Percentiles rank a stretch among this genome's conserved stretches.
phyloP scores from a whole-genome alignment of 2,888 invertebrate species.

The Oscheius sp. region DNA sequence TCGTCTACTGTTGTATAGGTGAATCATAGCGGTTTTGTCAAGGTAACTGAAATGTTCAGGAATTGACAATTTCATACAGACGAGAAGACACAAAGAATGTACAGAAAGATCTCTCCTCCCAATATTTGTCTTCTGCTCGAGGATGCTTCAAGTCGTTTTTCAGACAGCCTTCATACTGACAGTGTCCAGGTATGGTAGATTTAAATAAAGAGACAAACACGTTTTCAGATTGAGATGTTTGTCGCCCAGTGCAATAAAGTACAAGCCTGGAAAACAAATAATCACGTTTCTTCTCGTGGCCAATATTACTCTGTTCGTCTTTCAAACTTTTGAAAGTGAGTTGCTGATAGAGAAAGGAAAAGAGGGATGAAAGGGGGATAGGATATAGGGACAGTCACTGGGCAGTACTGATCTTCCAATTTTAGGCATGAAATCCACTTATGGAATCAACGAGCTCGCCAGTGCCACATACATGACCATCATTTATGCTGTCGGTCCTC shows the following conservation, averaged over 20 bases:
- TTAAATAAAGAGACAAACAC: background rate
- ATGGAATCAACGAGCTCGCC: conserved; percentile 51
- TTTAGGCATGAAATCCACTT: conserved; percentile 66
- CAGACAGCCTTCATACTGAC: conserved; percentile 71
- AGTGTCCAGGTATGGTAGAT: conserved; percentile 48
- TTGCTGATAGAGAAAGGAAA: background rate
- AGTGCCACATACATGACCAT: conserved; percentile 60
- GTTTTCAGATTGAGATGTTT: conserved; percentile 49
- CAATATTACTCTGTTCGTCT: conserved; percentile 67
- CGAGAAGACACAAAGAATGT: conserved; percentile 37
- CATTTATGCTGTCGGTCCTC: conserved; percentile 68
- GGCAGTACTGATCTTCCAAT: background rate
- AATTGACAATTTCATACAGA: conserved; percentile 53
- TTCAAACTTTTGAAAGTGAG: conserved; percentile 54
- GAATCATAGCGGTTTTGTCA: background rate
- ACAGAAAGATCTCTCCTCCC: conserved; percentile 42
- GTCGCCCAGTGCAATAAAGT: conserved; percentile 47
- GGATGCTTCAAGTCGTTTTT: conserved; percentile 69
- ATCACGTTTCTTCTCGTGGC: conserved; percentile 71
- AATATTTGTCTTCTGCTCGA: conserved; percentile 62
- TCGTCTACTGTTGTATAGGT: conserved; percentile 63
- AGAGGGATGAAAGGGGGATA: background rate
- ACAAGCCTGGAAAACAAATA: conserved; percentile 70
- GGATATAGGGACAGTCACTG: background rate
- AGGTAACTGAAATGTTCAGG: conserved; percentile 33